Percentiles rank a stretch among this genome's conserved stretches.
These are phyloP conservation scores for Pteropus rufus DNA, from an alignment of 2,797 vertebrate species.

Conservation along the genomic window DNA sequence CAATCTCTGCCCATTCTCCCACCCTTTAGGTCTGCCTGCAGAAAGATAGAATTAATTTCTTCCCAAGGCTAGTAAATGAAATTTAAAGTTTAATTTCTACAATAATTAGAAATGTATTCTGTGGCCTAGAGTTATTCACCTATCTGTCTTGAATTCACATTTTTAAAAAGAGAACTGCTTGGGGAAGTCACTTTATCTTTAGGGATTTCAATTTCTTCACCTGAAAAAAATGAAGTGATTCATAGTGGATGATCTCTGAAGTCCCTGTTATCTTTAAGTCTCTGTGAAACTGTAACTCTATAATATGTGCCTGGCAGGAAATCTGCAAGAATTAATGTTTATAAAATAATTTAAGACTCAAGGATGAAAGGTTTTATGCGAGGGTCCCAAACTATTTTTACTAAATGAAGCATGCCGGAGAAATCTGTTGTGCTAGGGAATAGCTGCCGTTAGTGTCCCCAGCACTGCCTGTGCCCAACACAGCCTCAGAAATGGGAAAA, in stretches of 20 bases:
- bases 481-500: not conserved
- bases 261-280: constrained; percentile 12
- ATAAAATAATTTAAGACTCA: constrained; percentile 65
- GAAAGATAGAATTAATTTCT: no score
- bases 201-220: constrained; percentile 3
- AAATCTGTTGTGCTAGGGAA: constrained; percentile 36
- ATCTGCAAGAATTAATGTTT: constrained; percentile 63
- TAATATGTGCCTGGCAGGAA: constrained; percentile 58
- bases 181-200: not conserved
- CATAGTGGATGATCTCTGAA: constrained; percentile 10
- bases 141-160: not conserved
- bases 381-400: constrained; percentile 56
- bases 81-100: no score
- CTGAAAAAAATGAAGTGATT: constrained; percentile 10
- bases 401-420: constrained; percentile 55
- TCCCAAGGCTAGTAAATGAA: no score
- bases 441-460: not conserved
- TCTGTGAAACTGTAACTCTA: constrained; percentile 45
- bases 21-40: no score
- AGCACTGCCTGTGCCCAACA: not conserved
- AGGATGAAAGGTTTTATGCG: constrained; percentile 66
- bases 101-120: no score
- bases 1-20: no score
- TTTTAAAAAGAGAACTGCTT: not conserved
- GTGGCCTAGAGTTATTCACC: not conserved